Conservation (phyloP, 2,113 vertebrate genomes). For the Pipra filicauda region DNA sequence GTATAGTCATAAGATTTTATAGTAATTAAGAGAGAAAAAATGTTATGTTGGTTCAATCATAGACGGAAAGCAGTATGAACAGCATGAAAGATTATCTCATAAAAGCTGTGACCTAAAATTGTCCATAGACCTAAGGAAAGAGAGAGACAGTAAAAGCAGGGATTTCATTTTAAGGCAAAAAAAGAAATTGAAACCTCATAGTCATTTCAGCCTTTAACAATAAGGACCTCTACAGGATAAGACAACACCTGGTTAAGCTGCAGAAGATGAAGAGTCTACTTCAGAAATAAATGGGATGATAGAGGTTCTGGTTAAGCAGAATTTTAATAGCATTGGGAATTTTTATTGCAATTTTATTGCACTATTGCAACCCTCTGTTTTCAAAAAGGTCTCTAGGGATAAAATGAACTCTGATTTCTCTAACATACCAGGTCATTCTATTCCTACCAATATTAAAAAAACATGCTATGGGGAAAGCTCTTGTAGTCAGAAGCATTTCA, state of each 20-base stretch:
- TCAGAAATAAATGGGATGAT: background rate
- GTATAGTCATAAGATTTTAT: background rate
- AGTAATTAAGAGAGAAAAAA: background rate
- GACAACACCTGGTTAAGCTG: background rate
- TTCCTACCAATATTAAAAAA: background rate
- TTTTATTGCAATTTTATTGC: background rate
- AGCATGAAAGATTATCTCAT: background rate
- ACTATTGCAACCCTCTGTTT: background rate
- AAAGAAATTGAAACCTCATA: background rate
- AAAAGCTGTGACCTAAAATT: background rate
- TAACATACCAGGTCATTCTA: background rate
- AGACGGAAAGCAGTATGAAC: background rate
- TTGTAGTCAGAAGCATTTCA: background rate
- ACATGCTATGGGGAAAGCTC: background rate
- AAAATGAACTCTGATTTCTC: background rate
- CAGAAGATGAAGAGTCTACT: background rate
- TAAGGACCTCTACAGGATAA: background rate
- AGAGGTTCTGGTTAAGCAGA: background rate
- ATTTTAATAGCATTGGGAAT: background rate
- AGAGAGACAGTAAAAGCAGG: background rate
- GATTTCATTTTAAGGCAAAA: background rate
- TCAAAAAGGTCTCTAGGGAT: background rate
- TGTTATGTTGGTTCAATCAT: background rate
- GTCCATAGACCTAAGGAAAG: background rate
- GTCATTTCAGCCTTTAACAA: background rate